A percentile compares a stretch with the other conserved stretches of the same genome.
Evolutionary conservation across 2,113 vertebrate species (phyloP).

Genomic region (Archilochus colubris): DNA sequence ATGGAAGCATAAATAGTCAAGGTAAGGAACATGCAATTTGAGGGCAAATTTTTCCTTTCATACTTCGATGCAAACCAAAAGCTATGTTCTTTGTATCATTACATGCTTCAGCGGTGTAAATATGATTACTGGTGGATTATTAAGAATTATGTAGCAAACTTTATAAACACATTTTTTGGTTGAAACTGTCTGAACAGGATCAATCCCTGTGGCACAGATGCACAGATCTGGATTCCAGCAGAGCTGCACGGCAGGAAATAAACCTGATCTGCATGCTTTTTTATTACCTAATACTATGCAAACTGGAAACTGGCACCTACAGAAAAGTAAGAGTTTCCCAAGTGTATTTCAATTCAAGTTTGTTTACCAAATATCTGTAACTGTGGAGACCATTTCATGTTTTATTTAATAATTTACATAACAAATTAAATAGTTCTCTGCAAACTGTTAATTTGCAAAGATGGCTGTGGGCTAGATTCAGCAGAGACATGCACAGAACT

Average conservation of each 20-base stretch:
- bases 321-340: background rate
- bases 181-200: background rate
- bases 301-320: background rate
- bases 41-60: background rate
- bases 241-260: background rate
- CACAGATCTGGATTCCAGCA: background rate
- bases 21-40: rapidly evolving
- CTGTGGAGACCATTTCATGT: background rate
- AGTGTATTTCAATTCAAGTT: background rate
- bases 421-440: background rate
- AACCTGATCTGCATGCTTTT: background rate
- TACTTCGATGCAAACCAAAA: background rate
- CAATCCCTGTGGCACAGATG: background rate
- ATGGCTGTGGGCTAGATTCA: background rate
- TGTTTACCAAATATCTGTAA: background rate
- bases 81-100: background rate
- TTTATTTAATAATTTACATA: constrained; percentile 4
- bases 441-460: background rate
- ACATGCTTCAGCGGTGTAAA: background rate
- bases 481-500: background rate
- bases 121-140: background rate
- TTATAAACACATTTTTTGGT: background rate
- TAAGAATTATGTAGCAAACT: background rate
- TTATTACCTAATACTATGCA: background rate
- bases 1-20: background rate